A percentile compares a stretch with the other conserved stretches of the same genome.
Conservation (phyloP, 2,797 vertebrate species). For the Kryptolebias ocellatus region DNA sequence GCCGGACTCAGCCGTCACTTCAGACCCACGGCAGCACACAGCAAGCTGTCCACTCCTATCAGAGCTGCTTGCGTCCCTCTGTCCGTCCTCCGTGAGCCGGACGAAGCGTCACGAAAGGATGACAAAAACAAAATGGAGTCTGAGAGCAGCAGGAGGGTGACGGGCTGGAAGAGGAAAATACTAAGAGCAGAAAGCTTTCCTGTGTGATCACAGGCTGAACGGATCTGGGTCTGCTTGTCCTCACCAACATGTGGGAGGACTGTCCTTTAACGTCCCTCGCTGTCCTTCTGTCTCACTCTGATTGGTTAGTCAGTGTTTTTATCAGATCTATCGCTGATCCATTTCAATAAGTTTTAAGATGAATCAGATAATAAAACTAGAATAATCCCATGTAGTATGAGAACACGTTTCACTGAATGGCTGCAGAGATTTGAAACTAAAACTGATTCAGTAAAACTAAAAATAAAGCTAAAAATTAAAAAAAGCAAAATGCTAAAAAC, state of each 20-base stretch:
- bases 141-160: conserved; percentile 35
- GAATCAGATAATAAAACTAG: no score
- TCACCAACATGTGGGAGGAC: conserved; percentile 57
- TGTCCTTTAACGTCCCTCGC: conserved; percentile 71
- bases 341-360: no score
- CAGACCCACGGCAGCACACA: conserved; percentile 47
- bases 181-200: conserved; percentile 41
- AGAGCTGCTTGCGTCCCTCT: conserved; percentile 50
- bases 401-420: no score
- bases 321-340: conserved; percentile 41
- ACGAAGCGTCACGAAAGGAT: conserved; percentile 53
- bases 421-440: no score
- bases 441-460: no score
- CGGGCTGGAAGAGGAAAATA: conserved; percentile 59
- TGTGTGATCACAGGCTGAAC: conserved; percentile 34
- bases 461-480: no score
- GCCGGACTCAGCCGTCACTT: conserved; percentile 59
- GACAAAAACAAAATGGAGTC: conserved; percentile 47
- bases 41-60: conserved; percentile 73
- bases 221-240: conserved; percentile 51
- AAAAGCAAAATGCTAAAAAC: no score
- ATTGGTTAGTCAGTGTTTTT: conserved; percentile 72
- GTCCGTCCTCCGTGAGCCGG: conserved; percentile 60
- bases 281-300: conserved; percentile 47
- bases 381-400: no score